Base-by-base conservation (phyloP, 1,140 invertebrate genomes). In the Helicoverpa zea region DNA sequence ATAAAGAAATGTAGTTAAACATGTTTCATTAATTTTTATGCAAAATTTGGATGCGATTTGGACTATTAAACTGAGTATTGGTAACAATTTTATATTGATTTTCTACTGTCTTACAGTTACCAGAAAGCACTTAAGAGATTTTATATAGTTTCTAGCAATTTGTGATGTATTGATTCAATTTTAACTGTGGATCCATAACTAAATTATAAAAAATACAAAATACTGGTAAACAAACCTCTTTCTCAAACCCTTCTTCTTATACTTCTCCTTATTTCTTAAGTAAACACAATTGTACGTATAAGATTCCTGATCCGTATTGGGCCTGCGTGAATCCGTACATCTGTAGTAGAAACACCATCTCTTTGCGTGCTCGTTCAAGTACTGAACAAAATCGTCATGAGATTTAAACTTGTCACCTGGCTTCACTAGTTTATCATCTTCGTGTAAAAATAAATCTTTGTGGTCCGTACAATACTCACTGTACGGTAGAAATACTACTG, bases 301-400 rank as follows among this genome's bases (percentile, higher is more conserved):
- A 43, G 47, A n/a, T 74, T 84, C 81, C 59, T 80, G 61, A 3
- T 75, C 81, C 7, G 81, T 79, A n/a, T 80, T 70, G 29, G 83
- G 49, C 11, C 78, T 79, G 12, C 82, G 70, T 35, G 83, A 83
- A 63, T 84, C 79, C 11, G 78, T 59, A 80, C 78, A 82, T 49
- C 80, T 83, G 76, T 86, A 84, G 49, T 86, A 87, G 43, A 81
- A 87, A n/a, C 52, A 76, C 86, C 86, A 87, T 54, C 78, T 68
- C 29, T 84, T 85, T 29, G 86, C 86, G 80, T 86, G 81, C 13
- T 83, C 81, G 78, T 86, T 84, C 9, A 87, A 2, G 70, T 87
- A 87, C 14, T 86, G 59, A 14, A 83, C 63, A 51, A 87, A 87
- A 23, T 80, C 64, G 58, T 86, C 75, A 4, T 80, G 79, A 0